A percentile compares a stretch with the other conserved stretches of the same genome.
phyloP scores from a whole-genome alignment of 2,888 invertebrate species.

The Hipparchia sbordonii region DNA sequence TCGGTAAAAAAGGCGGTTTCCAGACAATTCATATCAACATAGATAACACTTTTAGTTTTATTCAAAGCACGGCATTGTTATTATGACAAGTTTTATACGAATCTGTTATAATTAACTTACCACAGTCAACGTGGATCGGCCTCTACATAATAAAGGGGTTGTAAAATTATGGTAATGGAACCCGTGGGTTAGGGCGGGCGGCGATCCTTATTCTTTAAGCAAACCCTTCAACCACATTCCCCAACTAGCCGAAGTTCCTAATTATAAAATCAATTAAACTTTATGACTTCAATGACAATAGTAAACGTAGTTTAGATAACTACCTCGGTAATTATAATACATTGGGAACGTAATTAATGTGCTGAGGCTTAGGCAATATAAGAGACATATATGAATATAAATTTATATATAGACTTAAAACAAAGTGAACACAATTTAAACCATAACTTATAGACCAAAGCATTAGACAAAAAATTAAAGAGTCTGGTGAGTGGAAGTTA shows the following conservation, averaged over 20 bases:
- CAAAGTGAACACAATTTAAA: no score
- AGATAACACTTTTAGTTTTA: not conserved
- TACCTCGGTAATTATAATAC: not conserved
- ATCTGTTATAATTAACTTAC: slow-evolving; percentile 25
- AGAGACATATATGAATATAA: no score
- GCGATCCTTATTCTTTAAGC: slow-evolving; percentile 26
- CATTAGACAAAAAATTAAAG: no score
- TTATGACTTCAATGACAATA: not conserved
- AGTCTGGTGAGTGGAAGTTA: no score
- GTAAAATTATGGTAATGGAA: slow-evolving; percentile 41
- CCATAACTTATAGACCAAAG: no score
- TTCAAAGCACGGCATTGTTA: not conserved
- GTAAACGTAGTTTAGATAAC: not conserved
- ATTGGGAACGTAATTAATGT: no score
- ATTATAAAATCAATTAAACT: slow-evolving; percentile 9
- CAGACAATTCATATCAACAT: not conserved
- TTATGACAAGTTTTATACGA: slow-evolving; percentile 14
- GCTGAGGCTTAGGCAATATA: no score
- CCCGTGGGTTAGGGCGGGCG: slow-evolving; percentile 24
- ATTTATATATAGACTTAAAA: no score
- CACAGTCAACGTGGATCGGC: slow-evolving; percentile 25
- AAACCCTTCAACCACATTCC: slow-evolving; percentile 18
- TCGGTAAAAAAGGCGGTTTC: not conserved
- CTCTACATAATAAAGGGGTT: slow-evolving; percentile 39
- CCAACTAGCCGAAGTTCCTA: slow-evolving; percentile 1